phyloP scores from a whole-genome alignment of 2,113 vertebrate genomes.

The Anolis sagrei region DNA sequence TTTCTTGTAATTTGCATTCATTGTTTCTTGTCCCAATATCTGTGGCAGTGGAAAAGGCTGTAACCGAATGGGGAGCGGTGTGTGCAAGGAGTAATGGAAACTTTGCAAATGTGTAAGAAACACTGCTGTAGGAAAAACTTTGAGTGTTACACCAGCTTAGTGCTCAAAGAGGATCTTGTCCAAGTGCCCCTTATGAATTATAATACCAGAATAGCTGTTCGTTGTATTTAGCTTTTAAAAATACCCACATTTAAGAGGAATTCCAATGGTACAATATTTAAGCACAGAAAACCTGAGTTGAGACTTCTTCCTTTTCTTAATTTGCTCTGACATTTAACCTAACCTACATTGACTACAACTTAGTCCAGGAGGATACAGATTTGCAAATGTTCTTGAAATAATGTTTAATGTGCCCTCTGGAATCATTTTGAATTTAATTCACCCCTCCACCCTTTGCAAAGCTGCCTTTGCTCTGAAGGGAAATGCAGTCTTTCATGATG shows the following conservation, averaged over 20 bases:
- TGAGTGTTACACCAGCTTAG: too few species aligned
- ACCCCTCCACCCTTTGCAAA: conserved; percentile 1
- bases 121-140: too few species aligned
- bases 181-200: neutral
- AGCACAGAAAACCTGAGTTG: neutral
- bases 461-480: neutral
- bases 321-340: neutral
- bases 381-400: conserved; percentile 4
- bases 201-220: too few species aligned
- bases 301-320: neutral
- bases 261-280: neutral
- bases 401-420: neutral
- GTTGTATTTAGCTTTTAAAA: neutral
- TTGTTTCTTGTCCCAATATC: too few species aligned
- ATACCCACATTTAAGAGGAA: neutral
- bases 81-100: too few species aligned
- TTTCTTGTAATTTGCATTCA: too few species aligned
- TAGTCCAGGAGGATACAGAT: neutral
- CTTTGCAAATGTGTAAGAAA: too few species aligned
- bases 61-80: too few species aligned
- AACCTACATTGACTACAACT: conserved; percentile 12
- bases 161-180: too few species aligned
- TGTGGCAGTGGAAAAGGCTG: too few species aligned
- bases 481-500: neutral
- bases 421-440: conserved; percentile 17